Evolutionary conservation across 2,113 vertebrate genomes (phyloP).

Genomic region (Scytalopus superciliaris): DNA sequence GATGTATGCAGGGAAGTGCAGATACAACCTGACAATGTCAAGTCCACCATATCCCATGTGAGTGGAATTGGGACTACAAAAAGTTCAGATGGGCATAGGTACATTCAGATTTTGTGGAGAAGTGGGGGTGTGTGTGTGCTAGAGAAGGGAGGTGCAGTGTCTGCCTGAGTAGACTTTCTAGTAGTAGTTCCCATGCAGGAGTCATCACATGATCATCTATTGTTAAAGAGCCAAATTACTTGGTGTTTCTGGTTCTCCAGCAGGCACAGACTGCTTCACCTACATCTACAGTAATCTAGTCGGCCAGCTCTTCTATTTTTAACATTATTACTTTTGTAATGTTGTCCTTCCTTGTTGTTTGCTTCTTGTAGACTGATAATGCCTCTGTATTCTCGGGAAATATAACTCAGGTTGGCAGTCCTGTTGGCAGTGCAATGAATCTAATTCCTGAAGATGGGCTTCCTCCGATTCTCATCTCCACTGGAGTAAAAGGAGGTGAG

Average conservation of each 20-base stretch:
- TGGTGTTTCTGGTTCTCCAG: neutral
- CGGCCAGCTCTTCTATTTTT: neutral
- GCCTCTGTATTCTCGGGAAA: conserved; percentile 79
- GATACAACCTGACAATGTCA: neutral
- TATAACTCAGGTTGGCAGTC: conserved; percentile 87
- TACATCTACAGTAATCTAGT: neutral
- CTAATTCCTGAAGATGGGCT: conserved; percentile 98
- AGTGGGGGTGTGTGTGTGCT: neutral
- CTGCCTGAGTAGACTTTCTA: neutral
- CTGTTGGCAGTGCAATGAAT: conserved; percentile 94
- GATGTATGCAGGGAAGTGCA: neutral
- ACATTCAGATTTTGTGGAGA: neutral
- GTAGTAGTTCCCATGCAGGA: neutral
- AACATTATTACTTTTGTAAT: neutral
- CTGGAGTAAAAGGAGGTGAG: conserved; percentile 97
- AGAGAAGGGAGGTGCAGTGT: neutral
- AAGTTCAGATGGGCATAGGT: neutral
- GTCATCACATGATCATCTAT: neutral
- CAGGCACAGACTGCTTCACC: neutral
- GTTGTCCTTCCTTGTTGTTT: conserved; percentile 11
- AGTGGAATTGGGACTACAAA: neutral
- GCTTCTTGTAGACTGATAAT: conserved; percentile 76
- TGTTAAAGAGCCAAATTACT: neutral
- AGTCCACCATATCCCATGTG: neutral
- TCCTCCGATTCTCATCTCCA: conserved; percentile 99